Evolutionary conservation across 2,888 invertebrate genomes (phyloP).

Genomic region (Sturmia bella): DNA sequence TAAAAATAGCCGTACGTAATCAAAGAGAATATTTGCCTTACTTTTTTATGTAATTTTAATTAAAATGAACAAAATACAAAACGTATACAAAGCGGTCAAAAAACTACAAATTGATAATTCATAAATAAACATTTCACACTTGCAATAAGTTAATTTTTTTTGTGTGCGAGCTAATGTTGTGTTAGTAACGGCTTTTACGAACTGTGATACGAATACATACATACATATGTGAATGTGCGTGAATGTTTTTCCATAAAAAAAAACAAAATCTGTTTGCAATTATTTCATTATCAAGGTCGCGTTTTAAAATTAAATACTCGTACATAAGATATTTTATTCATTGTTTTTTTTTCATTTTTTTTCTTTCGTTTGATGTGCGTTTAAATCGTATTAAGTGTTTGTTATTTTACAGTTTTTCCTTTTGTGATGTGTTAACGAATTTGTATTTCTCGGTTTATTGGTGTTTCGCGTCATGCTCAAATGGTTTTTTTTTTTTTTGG

Average conservation of each 20-base stretch:
- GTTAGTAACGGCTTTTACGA: constrained; percentile 39
- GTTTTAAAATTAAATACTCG: constrained; percentile 26
- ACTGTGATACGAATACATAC: too few species aligned
- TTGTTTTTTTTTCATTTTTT: not conserved
- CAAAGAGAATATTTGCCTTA: constrained; percentile 15
- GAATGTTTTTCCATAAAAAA: constrained; percentile 10
- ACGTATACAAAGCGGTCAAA: not conserved
- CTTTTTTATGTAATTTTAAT: constrained; percentile 45
- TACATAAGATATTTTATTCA: constrained; percentile 10
- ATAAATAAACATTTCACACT: not conserved
- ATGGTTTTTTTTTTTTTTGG: constrained; percentile 19
- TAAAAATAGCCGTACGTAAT: constrained; percentile 15
- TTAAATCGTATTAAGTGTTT: constrained; percentile 33
- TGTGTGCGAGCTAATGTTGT: constrained; percentile 15
- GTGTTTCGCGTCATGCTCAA: constrained; percentile 41
- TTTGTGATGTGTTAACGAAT: constrained; percentile 26
- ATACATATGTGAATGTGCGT: constrained; percentile 1
- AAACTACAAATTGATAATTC: not conserved
- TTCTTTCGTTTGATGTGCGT: constrained; percentile 19
- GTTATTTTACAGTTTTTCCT: constrained; percentile 26
- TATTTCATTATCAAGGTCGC: constrained; percentile 67
- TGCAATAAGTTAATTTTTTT: constrained; percentile 4
- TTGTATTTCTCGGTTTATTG: constrained; percentile 31
- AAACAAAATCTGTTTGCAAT: constrained; percentile 26
- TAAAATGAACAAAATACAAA: not conserved